Conservation (phyloP, 1,140 invertebrate species). For the Zaprionus africanus region DNA sequence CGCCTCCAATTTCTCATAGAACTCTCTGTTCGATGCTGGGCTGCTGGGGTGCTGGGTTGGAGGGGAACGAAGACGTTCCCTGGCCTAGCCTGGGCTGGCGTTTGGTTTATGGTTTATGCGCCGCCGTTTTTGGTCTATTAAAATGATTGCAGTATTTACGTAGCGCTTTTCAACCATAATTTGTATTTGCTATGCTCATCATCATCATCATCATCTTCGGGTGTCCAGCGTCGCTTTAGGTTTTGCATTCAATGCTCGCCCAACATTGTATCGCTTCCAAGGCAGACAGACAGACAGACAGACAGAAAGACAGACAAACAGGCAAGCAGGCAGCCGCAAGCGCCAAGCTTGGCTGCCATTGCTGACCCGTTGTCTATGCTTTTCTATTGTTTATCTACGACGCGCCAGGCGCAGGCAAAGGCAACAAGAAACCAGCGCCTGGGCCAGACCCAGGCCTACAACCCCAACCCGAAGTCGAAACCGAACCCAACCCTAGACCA, state of each 20-base stretch:
- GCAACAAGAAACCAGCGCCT: too few relatives aligned
- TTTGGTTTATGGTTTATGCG: constrained; percentile 82
- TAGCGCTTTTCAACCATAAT: constrained; percentile 80
- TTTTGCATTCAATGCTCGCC: constrained; percentile 48
- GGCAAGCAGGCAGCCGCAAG: constrained; percentile 38
- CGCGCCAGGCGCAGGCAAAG: constrained; percentile 40
- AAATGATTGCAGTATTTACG: constrained; percentile 83
- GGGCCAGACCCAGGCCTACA: constrained; percentile 12
- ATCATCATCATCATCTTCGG: constrained; percentile 62
- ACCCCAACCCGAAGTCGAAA: not conserved
- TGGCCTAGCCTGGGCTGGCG: constrained; percentile 43
- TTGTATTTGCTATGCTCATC: constrained; percentile 80
- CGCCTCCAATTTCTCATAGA: constrained; percentile 71
- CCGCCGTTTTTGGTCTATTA: constrained; percentile 83
- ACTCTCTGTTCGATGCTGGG: constrained; percentile 8
- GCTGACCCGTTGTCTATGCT: constrained; percentile 70
- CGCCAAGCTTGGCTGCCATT: constrained; percentile 48
- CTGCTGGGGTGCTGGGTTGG: too few relatives aligned
- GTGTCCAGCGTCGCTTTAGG: constrained; percentile 47
- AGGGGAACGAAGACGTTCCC: not conserved
- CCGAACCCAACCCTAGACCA: not conserved
- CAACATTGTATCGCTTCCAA: constrained; percentile 40
- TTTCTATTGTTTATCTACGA: constrained; percentile 80
- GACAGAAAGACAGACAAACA: too few relatives aligned
- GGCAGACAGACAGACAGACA: not conserved